Base-by-base conservation (phyloP, 1,140 invertebrate genomes). In the Thaumetopoea pityocampa region DNA sequence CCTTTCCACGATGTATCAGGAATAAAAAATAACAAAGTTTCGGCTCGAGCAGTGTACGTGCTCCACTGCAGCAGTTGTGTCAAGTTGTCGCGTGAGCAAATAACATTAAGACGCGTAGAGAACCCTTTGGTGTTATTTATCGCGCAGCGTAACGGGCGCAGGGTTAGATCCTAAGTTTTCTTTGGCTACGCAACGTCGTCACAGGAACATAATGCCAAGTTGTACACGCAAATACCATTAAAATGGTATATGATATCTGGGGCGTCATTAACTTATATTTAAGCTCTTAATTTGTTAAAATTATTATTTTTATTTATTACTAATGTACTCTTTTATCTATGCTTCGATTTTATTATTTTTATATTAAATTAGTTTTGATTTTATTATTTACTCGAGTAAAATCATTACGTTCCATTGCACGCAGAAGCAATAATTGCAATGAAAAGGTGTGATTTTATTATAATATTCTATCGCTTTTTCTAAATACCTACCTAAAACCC, bases 61-160 rank as follows among this genome's bases (percentile, higher is more conserved):
- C 24, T 43, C 35, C 12, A 20, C 35, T 38, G 47, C 32, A 50
- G 49, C 56, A 48, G 40, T 42, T 45, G 35, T 40, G 34, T 51
- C 35, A 40, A 51, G 48, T 34, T 41, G 43, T 74, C 51, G 70
- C 77, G 77, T 81, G 77, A 62, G 66, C 56, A 36, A 61, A 45
- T 29, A 52, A 51, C 70, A 65, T 81, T 81, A n/a, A 81, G 56
- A 55, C 60, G 32, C 41, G 46, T 33, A 27, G 45, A 50, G 62
- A 71, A 78, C 71, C 70, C 73, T 76, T 80, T 72, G 59, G 59
- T 54, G 72, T 77, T 76, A 74, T 79, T 79, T 79, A 79, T 79
- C 30, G 63, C 59, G 66, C 59, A 65, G 58, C 68, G 32, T 51
- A 51, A 27, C 47, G 22, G 40, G 41, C 27, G 20, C 47, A 32